Conservation (phyloP, 2,888 invertebrate species). For the Taphrorychus bicolor region DNA sequence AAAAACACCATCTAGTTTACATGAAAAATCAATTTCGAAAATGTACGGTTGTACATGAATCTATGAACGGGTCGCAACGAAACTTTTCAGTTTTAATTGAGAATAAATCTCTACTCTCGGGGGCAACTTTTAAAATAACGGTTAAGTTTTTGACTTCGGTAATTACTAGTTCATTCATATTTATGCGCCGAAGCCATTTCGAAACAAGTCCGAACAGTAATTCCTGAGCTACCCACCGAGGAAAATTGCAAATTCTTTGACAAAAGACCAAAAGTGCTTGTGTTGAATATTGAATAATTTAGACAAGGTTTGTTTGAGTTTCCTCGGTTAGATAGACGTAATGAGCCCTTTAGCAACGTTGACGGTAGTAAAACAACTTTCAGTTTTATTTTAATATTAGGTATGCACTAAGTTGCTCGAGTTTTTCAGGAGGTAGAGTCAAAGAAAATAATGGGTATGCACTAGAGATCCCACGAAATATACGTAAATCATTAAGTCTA, state of each 20-base stretch:
- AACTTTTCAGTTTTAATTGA: background rate
- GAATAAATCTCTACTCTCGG: background rate
- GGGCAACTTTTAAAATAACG: background rate
- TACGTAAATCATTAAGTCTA: too few relatives aligned
- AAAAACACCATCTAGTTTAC: background rate
- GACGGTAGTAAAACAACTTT: too few relatives aligned
- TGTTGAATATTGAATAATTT: too few relatives aligned
- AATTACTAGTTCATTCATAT: conserved; percentile 7
- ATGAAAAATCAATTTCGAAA: background rate
- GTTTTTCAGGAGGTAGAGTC: too few relatives aligned
- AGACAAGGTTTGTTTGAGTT: too few relatives aligned
- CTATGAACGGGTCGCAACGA: background rate
- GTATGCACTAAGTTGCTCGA: too few relatives aligned
- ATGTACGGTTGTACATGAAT: background rate
- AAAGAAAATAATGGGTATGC: too few relatives aligned
- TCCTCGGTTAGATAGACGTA: too few relatives aligned
- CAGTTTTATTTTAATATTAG: too few relatives aligned
- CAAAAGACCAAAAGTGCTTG: background rate
- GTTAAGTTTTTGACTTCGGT: background rate
- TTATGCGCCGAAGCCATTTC: background rate
- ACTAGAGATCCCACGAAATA: too few relatives aligned
- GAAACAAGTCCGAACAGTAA: background rate
- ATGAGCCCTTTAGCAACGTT: too few relatives aligned
- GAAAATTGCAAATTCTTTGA: background rate
- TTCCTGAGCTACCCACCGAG: background rate